A percentile compares a stretch with the other conserved stretches of the same genome.
Conservation (phyloP, 2,888 invertebrate genomes). For the Ashinkailepas kermadecensis region DNA sequence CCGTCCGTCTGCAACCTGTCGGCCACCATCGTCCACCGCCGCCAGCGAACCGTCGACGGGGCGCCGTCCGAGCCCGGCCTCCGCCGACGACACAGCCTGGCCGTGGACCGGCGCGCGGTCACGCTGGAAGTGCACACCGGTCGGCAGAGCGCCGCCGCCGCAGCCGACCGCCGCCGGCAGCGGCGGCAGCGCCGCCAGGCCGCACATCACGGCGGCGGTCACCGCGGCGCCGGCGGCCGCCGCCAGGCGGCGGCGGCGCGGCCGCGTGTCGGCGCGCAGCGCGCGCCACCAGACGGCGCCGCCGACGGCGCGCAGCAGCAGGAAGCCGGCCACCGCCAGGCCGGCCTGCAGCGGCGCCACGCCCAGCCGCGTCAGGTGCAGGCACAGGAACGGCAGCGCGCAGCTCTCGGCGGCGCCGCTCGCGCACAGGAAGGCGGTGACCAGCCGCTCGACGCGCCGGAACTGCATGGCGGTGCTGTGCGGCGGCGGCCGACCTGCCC, state of each 20-base stretch:
- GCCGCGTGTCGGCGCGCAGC: neutral
- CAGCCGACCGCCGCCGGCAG: neutral
- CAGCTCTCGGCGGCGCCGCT: conserved; percentile 17
- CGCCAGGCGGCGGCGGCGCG: neutral
- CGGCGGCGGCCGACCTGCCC: neutral
- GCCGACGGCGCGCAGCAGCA: neutral
- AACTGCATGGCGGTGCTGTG: neutral
- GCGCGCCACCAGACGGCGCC: conserved; percentile 10
- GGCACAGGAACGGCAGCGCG: conserved; percentile 4
- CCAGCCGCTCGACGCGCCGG: neutral
- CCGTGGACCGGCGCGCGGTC: too few relatives aligned
- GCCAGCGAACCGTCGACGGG: neutral
- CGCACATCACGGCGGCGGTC: neutral
- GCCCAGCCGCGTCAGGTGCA: conserved; percentile 3
- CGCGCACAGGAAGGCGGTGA: neutral
- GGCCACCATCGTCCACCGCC: neutral
- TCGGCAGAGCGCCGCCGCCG: too few relatives aligned
- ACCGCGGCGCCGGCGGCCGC: neutral
- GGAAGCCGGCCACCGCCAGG: neutral
- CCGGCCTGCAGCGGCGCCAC: conserved; percentile 5
- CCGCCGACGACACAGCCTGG: neutral
- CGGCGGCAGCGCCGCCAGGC: neutral
- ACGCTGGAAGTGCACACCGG: too few relatives aligned
- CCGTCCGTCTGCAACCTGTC: neutral
- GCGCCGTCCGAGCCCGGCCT: neutral